Base-by-base conservation (phyloP, 2,113 vertebrate species). In the Ceuthmochares aereus region DNA sequence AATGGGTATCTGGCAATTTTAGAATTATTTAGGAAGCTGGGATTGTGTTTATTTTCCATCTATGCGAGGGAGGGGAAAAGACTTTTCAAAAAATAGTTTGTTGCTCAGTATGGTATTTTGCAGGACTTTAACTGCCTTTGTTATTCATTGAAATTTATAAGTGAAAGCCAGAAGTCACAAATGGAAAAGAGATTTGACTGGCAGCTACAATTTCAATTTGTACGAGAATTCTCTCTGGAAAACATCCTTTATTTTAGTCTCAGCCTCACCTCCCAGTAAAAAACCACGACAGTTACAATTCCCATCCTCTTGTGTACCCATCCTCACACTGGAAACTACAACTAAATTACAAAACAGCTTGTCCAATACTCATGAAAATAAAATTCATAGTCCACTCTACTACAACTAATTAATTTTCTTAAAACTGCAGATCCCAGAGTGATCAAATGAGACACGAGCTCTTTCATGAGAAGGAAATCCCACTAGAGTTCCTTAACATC, bases 351-450 rank as follows among this genome's bases (percentile, higher is more conserved):
- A 81, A 89, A 92, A 56, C 77, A 81, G 55, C 72, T 77, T 90
- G 75, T 84, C 76, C 79, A 34, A 62, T 74, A 86, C 64, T 91
- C 1, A 0, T n/a, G 80, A 84, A 95, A 95, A 92, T 60, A 87
- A 75, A 96, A 95, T 56, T 87, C 54, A 56, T 8, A 92, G 89
- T 87, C 93, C 89, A 87, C 64, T 94, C 90, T 42, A 69, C 55
- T 84, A 58, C 69, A 81, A 79, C 67, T 95, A 97, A 94, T 96
- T 96, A 95, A 94, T 95, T 94, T 95, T 64, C 77, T 78, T 95
- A 87, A 92, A 96, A 75, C 62, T 45, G 49, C 58, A 78, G 43
- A 45, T 72, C 87, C 87, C 87, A 75, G 64, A 75, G 84, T 34
- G 84, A 95, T 92, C 93, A 97, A 94, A 95, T 84, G 58, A 95